Base-by-base conservation (phyloP, 2,113 vertebrate species). In the Salvelinus sp. region DNA sequence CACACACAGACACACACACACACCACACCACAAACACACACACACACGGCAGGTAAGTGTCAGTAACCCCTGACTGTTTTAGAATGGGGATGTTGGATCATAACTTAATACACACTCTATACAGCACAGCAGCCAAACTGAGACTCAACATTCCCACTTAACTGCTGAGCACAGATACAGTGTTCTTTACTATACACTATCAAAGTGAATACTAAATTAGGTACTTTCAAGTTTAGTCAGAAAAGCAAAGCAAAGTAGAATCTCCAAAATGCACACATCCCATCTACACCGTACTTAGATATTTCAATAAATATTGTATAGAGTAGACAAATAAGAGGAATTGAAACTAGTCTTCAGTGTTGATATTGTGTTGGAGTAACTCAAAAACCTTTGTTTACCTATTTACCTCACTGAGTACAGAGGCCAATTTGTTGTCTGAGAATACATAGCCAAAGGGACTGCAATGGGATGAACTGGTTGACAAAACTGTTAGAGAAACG, bases 171-270 rank as follows among this genome's bases (percentile, higher is more conserved):
- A 1, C 67, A 67, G 79, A 63, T 75, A 60, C 85, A 79, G 63
- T 76, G 30, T 6, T 70, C 28, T 23, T 47, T 50, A 12, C 13
- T 27, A 30, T 76, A 0, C 69, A 66, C 76, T 57, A 86, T 90
- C 85, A 89, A 86, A 88, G 85, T 44, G 85, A 90, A 91, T 90
- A 80, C 79, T 80, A 70, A 57, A 90, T 86, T 80, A 89, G 81
- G 77, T 82, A 38, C 82, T 85, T 86, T 84, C 74, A 38, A 84
- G 79, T 76, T 67, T 79, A 87, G 84, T 89, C 86, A 90, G 86
- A 82, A 90, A 81, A 85, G 78, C 74, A 68, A 84, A 79, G 84
- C n/a, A 77, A 18, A 22, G 44, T 69, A 69, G 38, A 69, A 47
- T 44, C 6, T 44, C 20, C 16, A 44, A 69, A 69, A 44, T 69